Evolutionary conservation across 2,888 invertebrate genomes (phyloP).

Genomic region (Melanostoma scalare): DNA sequence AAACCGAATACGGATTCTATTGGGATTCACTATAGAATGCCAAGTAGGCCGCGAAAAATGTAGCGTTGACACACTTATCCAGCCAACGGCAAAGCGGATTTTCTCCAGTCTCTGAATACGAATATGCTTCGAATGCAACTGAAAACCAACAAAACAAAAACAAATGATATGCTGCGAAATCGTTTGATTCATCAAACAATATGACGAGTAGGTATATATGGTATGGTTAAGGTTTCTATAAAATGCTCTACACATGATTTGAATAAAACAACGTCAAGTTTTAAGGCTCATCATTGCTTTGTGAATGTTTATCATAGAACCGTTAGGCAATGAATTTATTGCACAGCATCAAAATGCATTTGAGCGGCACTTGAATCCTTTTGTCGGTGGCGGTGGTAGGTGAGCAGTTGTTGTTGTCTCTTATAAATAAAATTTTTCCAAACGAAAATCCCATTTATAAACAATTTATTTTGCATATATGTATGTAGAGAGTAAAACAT

Average conservation of each 20-base stretch:
- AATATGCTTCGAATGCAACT: neutral
- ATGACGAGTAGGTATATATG: neutral
- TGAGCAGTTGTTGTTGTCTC: neutral
- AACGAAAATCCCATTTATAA: slow-evolving; percentile 47
- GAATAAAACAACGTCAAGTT: slow-evolving; percentile 26
- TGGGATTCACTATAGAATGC: slow-evolving; percentile 31
- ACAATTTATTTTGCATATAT: slow-evolving; percentile 40
- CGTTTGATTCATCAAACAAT: slow-evolving; percentile 2
- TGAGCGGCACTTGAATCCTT: slow-evolving; percentile 20
- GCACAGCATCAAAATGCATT: slow-evolving; percentile 25
- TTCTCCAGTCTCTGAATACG: slow-evolving; percentile 3
- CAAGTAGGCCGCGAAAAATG: slow-evolving; percentile 53
- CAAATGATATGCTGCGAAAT: slow-evolving; percentile 36
- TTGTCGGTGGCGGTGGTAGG: neutral
- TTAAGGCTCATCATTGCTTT: slow-evolving; percentile 41
- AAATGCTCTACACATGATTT: slow-evolving; percentile 32
- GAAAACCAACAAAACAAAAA: neutral
- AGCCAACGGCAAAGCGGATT: slow-evolving; percentile 11
- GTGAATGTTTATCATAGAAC: slow-evolving; percentile 30
- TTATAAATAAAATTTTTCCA: slow-evolving; percentile 40
- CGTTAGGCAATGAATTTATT: slow-evolving; percentile 30
- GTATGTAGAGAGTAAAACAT: neutral
- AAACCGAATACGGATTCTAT: slow-evolving; percentile 44
- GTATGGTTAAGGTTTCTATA: slow-evolving; percentile 14
- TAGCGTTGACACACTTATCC: slow-evolving; percentile 46